phyloP scores from a whole-genome alignment of 2,113 vertebrate species.

The Oceanites oceanicus region DNA sequence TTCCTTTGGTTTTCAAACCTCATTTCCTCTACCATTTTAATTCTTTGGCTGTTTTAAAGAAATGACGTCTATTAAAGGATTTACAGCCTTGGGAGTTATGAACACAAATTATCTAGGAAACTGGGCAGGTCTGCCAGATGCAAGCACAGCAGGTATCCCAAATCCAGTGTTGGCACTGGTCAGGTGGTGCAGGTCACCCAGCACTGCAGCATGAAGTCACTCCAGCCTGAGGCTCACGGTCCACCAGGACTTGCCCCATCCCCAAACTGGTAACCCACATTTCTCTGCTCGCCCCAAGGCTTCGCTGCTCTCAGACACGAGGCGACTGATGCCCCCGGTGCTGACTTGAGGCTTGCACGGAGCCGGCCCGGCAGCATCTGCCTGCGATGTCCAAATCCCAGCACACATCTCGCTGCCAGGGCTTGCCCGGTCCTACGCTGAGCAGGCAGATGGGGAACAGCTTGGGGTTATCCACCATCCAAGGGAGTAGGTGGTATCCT shows the following conservation, averaged over 20 bases:
- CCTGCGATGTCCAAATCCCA: neutral
- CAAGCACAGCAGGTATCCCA: neutral
- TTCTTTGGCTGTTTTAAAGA: neutral
- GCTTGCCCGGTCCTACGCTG: accelerated
- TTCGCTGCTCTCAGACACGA: accelerated
- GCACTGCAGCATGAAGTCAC: neutral
- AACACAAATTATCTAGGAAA: accelerated
- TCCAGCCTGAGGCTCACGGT: neutral
- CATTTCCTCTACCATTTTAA: neutral
- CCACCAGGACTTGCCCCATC: neutral
- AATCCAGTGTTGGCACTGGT: accelerated
- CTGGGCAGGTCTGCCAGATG: neutral
- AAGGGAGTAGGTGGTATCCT: neutral
- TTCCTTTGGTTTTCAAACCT: neutral
- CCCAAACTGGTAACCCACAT: neutral
- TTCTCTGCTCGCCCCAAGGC: no score
- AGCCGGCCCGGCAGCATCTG: accelerated
- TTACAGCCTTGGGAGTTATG: accelerated
- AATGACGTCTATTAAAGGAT: accelerated
- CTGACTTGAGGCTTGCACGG: accelerated
- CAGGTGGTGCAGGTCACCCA: neutral
- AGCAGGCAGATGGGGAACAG: neutral
- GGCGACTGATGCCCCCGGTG: accelerated
- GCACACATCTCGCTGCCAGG: neutral
- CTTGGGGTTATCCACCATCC: neutral